phyloP scores from a whole-genome alignment of 2,797 vertebrate species.

The Esox masquinongy region DNA sequence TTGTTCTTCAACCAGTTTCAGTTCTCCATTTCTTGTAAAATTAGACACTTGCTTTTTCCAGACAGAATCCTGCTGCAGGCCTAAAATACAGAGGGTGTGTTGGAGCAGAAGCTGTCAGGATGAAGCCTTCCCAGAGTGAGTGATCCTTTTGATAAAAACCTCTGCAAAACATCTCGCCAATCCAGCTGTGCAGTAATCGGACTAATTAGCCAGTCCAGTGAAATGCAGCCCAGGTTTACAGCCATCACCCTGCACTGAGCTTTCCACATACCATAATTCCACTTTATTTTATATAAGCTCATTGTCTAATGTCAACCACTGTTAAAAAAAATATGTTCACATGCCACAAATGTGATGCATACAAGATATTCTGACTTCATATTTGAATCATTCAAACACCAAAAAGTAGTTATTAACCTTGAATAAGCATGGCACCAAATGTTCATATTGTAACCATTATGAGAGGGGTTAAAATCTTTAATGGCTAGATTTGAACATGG shows the following conservation, averaged over 20 bases:
- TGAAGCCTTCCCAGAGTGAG: slow-evolving; percentile 80
- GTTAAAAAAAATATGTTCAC: slow-evolving; percentile 10
- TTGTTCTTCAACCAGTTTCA: slow-evolving; percentile 50
- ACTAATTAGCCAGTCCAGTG: slow-evolving; percentile 93
- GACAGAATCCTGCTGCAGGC: slow-evolving; percentile 51
- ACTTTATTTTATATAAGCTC: slow-evolving; percentile 59
- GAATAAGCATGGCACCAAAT: neutral
- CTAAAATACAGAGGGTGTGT: slow-evolving; percentile 70
- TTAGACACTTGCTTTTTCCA: slow-evolving; percentile 61
- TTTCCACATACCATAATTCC: slow-evolving; percentile 61
- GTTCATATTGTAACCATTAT: neutral
- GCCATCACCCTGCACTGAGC: slow-evolving; percentile 56
- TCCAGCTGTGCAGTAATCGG: slow-evolving; percentile 94
- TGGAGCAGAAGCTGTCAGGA: slow-evolving; percentile 83
- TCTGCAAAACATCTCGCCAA: slow-evolving; percentile 85
- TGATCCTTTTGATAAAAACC: slow-evolving; percentile 92
- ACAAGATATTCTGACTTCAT: neutral
- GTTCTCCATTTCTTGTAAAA: slow-evolving; percentile 64
- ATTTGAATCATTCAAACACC: neutral
- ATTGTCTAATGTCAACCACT: slow-evolving; percentile 54
- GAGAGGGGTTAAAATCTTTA: neutral
- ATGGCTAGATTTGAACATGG: neutral
- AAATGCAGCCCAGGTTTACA: slow-evolving; percentile 68
- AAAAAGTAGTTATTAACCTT: neutral
- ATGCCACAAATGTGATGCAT: neutral